Evolutionary conservation across 2,797 vertebrate species (phyloP).

Genomic region (Oreonectes daqikongensis): DNA sequence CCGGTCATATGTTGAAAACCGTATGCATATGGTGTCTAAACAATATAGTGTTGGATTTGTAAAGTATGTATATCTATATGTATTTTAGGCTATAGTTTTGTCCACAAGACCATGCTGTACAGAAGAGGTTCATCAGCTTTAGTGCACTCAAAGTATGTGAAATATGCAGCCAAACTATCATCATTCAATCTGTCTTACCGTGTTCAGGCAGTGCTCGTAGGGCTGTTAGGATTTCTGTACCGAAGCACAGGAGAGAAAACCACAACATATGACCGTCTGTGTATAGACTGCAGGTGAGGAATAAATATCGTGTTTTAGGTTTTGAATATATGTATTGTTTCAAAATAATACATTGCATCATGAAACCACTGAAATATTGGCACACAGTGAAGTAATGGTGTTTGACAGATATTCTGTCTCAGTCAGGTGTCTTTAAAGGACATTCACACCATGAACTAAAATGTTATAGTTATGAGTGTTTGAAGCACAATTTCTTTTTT

Average conservation of each 20-base stretch:
- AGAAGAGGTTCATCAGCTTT: neutral
- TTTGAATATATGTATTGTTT: no score
- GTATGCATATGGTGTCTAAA: neutral
- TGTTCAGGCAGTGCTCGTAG: neutral
- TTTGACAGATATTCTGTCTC: no score
- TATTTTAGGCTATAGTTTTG: no score
- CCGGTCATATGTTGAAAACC: neutral
- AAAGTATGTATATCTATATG: neutral
- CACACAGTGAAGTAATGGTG: no score
- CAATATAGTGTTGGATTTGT: neutral
- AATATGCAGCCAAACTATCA: constrained; percentile 22
- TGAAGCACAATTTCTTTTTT: neutral
- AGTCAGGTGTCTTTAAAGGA: no score
- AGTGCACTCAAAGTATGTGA: constrained; percentile 11
- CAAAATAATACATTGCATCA: no score
- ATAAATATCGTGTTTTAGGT: no score
- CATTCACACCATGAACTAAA: no score
- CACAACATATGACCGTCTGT: neutral
- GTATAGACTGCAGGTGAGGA: neutral
- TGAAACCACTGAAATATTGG: no score
- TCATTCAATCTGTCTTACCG: neutral
- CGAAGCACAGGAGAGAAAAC: neutral
- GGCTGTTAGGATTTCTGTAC: neutral
- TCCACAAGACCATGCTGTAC: neutral
- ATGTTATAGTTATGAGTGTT: neutral